These are phyloP conservation scores for Trachelipus rathkii DNA, from an alignment of 1,140 invertebrate species.

Conservation along the genomic window DNA sequence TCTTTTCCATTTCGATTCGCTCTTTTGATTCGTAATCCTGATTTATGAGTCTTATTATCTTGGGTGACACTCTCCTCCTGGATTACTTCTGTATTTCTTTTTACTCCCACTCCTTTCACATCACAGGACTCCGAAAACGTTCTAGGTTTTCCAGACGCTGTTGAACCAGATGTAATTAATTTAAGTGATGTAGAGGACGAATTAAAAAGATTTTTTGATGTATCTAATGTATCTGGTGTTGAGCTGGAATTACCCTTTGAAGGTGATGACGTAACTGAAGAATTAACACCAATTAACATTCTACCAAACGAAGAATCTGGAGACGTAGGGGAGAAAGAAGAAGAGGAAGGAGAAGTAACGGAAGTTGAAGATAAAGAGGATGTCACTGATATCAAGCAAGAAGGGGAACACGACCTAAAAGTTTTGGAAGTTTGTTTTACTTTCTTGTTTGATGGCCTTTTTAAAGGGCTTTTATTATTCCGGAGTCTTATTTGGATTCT, in stretches of 20 bases:
- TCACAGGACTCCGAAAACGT: too few relatives aligned
- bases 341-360: neutral
- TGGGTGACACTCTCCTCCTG: neutral
- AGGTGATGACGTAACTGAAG: neutral
- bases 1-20: neutral
- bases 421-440: neutral
- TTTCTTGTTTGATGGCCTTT: neutral
- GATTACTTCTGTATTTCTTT: neutral
- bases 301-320: neutral
- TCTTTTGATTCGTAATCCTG: constrained; percentile 12
- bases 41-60: constrained; percentile 7
- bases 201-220: constrained; percentile 1
- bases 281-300: constrained; percentile 3
- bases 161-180: neutral
- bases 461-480: neutral
- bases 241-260: neutral
- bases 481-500: neutral
- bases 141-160: neutral
- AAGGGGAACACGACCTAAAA: neutral
- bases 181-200: constrained; percentile 2
- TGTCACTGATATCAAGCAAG: neutral
- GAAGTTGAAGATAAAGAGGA: neutral
- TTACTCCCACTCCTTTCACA: neutral
- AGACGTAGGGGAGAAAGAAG: neutral
- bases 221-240: neutral